Base-by-base conservation (phyloP, 2,113 vertebrate genomes). In the Chaetops frenatus region DNA sequence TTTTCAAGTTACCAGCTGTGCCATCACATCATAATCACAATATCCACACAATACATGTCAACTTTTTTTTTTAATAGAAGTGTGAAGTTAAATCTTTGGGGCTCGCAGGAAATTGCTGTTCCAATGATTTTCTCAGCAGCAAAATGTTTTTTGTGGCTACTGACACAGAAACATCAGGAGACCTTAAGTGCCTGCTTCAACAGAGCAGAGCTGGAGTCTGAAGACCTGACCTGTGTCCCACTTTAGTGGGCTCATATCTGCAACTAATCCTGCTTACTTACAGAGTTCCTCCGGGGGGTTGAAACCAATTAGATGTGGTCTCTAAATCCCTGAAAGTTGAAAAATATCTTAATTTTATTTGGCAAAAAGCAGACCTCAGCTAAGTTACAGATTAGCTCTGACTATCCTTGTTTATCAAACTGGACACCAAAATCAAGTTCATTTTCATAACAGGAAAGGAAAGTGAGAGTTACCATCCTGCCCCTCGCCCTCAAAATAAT, bases 181-280 rank as follows among this genome's bases (percentile, higher is more conserved):
- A 95, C 97, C 97, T n/a, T 95, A 97, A 98, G 98, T 97, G 98
- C 97, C 98, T 98, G 97, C 94, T 90, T 87, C 33, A 19, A 91
- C 79, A 82, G 88, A 66, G 92, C 94, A 95, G 95, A 96, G 95
- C 96, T 84, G 58, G 50, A 73, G 84, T 85, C 91, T 84, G 93
- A 86, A 94, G 86, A 66, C 74, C 95, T 89, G 84, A 95, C 95
- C 84, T 64, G 87, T 53, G 78, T 92, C 96, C 92, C 93, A 50
- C 90, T 92, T 65, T 14, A 62, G 89, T 90, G 94, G 96, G 95
- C 91, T 92, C 42, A 10, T 74, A n/a, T 94, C 93, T 84, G 81
- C 91, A 86, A 70, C 86, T 53, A 88, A 88, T 92, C 96, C 97
- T 91, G 73, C 95, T 81, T 91, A 56, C 83, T 70, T 72, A 42